A percentile compares a stretch with the other conserved stretches of the same genome.
phyloP scores from a whole-genome alignment of 2,113 vertebrate species.

The Ardeotis arabs region DNA sequence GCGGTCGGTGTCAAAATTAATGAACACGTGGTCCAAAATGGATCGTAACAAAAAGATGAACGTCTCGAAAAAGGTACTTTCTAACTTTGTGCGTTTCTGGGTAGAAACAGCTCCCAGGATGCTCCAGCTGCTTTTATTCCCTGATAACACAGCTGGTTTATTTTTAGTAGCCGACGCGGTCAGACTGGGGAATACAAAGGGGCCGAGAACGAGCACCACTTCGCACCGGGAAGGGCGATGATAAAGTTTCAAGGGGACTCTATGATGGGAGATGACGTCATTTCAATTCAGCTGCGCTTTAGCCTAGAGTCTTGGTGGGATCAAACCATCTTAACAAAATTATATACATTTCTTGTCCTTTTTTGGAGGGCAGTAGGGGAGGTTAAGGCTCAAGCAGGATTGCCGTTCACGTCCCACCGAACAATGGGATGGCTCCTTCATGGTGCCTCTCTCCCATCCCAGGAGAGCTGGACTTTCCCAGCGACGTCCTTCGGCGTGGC shows the following conservation, averaged over 20 bases:
- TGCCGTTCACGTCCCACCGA: neutral
- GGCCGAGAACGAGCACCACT: neutral
- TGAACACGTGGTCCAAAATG: neutral
- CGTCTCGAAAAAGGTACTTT: neutral
- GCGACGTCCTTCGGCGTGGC: accelerated
- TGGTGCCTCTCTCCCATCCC: too few relatives aligned
- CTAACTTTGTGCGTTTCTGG: neutral
- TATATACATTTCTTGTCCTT: neutral
- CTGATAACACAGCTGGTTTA: neutral
- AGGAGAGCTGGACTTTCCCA: neutral
- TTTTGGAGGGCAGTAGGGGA: neutral
- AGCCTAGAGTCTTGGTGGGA: neutral
- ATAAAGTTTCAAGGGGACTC: neutral
- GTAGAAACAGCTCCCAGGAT: neutral
- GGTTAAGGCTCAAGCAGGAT: neutral
- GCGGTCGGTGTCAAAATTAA: neutral
- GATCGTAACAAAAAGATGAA: neutral
- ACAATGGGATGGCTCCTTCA: neutral
- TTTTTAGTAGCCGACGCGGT: neutral
- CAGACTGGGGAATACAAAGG: neutral
- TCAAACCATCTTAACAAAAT: neutral
- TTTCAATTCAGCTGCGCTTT: neutral
- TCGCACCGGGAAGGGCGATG: accelerated
- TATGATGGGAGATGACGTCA: neutral
- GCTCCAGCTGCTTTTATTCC: neutral